Conservation (phyloP, 2,113 vertebrate genomes). For the Colossoma macropomum region DNA sequence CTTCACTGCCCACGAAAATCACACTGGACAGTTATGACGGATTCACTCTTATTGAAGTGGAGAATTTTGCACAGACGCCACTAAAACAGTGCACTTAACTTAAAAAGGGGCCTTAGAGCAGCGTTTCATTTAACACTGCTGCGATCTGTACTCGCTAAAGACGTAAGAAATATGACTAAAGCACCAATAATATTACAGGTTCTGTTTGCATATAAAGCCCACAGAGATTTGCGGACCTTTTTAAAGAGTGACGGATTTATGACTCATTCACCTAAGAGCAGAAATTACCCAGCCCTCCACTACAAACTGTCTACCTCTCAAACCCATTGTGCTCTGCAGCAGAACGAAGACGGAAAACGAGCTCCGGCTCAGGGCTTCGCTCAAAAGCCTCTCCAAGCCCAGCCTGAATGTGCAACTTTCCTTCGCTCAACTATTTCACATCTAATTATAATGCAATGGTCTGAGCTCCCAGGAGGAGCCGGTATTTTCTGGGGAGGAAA, state of each 20-base stretch:
- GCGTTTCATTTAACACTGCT: neutral
- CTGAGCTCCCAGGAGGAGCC: slow-evolving; percentile 13
- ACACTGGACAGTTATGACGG: no score
- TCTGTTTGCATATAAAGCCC: neutral
- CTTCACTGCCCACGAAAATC: no score
- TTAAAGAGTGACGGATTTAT: slow-evolving; percentile 9
- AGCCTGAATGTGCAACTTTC: slow-evolving; percentile 19
- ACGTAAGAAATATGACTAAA: neutral
- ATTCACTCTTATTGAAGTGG: no score
- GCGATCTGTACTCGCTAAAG: neutral
- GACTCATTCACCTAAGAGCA: slow-evolving; percentile 39
- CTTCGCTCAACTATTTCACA: neutral
- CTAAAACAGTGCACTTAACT: neutral
- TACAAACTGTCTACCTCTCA: neutral
- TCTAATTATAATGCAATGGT: slow-evolving; percentile 46
- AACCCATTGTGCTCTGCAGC: neutral
- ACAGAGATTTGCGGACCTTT: slow-evolving; percentile 5
- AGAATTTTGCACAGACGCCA: neutral
- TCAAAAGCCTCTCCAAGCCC: slow-evolving; percentile 24
- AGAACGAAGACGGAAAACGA: neutral
- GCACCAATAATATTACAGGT: neutral
- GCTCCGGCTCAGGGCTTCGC: neutral
- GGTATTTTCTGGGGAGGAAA: slow-evolving; percentile 14
- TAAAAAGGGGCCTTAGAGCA: neutral
- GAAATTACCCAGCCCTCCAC: slow-evolving; percentile 15